A percentile compares a stretch with the other conserved stretches of the same genome.
phyloP scores from a whole-genome alignment of 2,113 vertebrate species.

The Bungarus multicinctus region DNA sequence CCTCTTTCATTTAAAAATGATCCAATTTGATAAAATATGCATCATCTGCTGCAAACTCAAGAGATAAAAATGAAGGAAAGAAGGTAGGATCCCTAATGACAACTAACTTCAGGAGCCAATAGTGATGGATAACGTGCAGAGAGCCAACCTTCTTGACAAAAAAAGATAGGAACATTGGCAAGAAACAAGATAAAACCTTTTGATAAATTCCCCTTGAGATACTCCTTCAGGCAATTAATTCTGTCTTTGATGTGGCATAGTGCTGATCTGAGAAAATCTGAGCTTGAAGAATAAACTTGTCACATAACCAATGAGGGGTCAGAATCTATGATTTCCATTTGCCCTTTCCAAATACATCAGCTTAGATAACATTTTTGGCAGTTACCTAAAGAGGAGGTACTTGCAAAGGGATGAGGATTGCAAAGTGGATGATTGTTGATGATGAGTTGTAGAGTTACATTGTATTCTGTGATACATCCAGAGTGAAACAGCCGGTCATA shows the following conservation, averaged over 20 bases:
- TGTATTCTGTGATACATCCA: neutral
- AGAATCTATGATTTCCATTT: neutral
- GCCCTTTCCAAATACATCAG: neutral
- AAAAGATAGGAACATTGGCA: neutral
- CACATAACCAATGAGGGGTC: neutral
- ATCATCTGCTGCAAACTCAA: neutral
- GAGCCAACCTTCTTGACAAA: neutral
- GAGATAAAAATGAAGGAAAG: neutral
- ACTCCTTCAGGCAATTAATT: neutral
- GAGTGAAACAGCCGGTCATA: neutral
- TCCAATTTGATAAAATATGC: neutral
- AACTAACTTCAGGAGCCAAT: neutral
- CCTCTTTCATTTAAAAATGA: neutral
- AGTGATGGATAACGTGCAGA: neutral
- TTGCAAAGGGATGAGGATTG: neutral
- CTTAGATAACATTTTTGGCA: neutral
- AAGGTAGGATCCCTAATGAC: neutral
- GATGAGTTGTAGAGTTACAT: neutral
- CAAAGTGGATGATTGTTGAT: neutral
- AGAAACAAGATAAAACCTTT: neutral
- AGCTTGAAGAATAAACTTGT: neutral
- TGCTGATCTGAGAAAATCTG: neutral
- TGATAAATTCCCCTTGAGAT: neutral
- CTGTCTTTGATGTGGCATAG: neutral
- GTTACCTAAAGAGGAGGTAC: neutral